Conservation (phyloP, 2,113 vertebrate genomes). For the Dipodomys ordii region DNA sequence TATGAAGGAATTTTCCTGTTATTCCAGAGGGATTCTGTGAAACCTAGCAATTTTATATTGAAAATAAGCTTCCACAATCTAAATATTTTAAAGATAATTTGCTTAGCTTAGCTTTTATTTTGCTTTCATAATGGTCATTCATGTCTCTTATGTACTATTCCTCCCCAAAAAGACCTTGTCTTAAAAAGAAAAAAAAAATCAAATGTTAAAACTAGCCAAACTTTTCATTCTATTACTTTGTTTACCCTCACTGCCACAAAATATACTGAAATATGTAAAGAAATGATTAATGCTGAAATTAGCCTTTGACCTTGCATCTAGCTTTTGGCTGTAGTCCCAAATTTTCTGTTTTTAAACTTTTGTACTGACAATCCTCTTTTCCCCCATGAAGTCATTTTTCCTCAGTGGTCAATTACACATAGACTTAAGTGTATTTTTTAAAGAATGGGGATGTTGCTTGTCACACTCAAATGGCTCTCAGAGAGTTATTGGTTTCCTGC, state of each 20-base stretch:
- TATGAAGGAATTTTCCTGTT: background rate
- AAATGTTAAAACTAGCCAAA: slow-evolving; percentile 55
- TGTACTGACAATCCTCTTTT: slow-evolving; percentile 65
- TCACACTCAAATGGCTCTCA: slow-evolving; percentile 70
- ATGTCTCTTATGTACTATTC: background rate
- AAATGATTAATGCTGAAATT: slow-evolving; percentile 56
- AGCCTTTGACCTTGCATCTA: slow-evolving; percentile 60
- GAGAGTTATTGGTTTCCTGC: slow-evolving; percentile 74
- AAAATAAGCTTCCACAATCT: slow-evolving; percentile 14
- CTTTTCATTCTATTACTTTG: slow-evolving; percentile 59
- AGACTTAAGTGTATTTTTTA: slow-evolving; percentile 69
- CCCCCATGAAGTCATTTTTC: slow-evolving; percentile 73
- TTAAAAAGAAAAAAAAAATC: slow-evolving; percentile 67
- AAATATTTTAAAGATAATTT: slow-evolving; percentile 35
- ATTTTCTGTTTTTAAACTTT: slow-evolving; percentile 71
- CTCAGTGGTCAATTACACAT: slow-evolving; percentile 62
- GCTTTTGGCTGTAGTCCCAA: slow-evolving; percentile 69
- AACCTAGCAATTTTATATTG: background rate
- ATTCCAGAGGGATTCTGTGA: slow-evolving; percentile 7
- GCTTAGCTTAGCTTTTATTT: slow-evolving; percentile 24
- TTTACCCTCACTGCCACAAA: slow-evolving; percentile 54
- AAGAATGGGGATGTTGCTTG: slow-evolving; percentile 73
- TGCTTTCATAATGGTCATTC: slow-evolving; percentile 34
- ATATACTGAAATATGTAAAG: slow-evolving; percentile 67
- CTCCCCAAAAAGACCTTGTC: background rate